These are phyloP conservation scores for Muricea muricata DNA, from an alignment of 92 coral and sea anemone genomes.

Conservation along the genomic window DNA sequence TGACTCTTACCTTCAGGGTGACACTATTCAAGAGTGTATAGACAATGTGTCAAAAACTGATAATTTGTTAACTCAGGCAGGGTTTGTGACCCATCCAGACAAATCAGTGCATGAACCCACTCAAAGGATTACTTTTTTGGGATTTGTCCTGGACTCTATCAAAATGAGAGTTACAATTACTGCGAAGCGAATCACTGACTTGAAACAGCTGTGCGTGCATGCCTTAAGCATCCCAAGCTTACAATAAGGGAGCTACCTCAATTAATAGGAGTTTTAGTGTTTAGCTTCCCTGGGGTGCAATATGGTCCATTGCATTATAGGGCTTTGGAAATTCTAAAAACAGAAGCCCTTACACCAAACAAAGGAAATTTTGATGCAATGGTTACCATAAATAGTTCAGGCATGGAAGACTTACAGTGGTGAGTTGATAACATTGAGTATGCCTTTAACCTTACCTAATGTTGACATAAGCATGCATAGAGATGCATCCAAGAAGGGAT, in stretches of 20 bases:
- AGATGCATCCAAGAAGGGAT: too few species aligned
- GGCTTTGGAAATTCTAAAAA: constrained; percentile 55
- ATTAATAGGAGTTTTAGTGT: constrained; percentile 55
- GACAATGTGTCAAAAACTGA: constrained; percentile 28
- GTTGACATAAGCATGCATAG: constrained; percentile 33
- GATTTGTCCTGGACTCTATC: neutral
- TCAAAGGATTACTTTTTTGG: neutral
- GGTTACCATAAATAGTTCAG: constrained; percentile 30
- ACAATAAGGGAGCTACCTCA: constrained; percentile 47
- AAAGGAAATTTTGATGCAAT: constrained; percentile 41
- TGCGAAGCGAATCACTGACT: neutral
- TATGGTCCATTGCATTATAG: constrained; percentile 61
- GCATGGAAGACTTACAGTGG: constrained; percentile 56
- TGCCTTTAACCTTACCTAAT: constrained; percentile 32
- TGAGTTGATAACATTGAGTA: constrained; percentile 48
- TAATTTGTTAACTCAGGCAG: constrained; percentile 10
- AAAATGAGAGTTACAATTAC: constrained; percentile 1
- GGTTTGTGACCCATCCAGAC: constrained; percentile 15
- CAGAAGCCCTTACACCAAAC: constrained; percentile 44
- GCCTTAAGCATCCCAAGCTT: neutral
- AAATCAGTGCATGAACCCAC: constrained; percentile 5
- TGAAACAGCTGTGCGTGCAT: neutral
- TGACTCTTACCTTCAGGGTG: constrained; percentile 47
- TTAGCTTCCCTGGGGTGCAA: constrained; percentile 59
- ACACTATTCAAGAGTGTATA: constrained; percentile 5